A percentile compares a stretch with the other conserved stretches of the same genome.
phyloP scores from a whole-genome alignment of 2,113 vertebrate species.

The Dasyprocta punctata region DNA sequence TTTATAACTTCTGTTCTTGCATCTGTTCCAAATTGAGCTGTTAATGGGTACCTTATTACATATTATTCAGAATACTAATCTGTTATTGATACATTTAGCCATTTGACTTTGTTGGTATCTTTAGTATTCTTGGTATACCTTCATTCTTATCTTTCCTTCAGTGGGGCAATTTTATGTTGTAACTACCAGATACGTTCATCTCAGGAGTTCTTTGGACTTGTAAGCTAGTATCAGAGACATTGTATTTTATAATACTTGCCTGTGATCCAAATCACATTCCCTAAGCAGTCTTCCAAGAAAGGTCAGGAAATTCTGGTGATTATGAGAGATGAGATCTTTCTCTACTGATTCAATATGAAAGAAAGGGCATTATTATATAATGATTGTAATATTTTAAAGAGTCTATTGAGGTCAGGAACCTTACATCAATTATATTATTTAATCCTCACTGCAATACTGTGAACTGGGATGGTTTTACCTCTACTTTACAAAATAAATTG shows the following conservation, averaged over 20 bases:
- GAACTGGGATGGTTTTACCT: neutral
- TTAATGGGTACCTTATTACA: neutral
- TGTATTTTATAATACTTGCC: neutral
- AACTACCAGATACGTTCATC: neutral
- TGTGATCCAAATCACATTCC: neutral
- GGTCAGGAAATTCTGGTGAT: neutral
- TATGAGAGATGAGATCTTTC: neutral
- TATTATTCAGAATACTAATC: neutral
- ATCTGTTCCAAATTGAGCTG: conserved; percentile 1
- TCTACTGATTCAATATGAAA: neutral
- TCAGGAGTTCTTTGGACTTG: neutral
- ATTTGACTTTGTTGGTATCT: neutral
- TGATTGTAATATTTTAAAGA: neutral
- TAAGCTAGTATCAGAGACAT: neutral
- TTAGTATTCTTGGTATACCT: neutral
- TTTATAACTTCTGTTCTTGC: neutral
- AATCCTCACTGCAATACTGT: neutral
- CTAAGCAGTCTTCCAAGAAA: neutral
- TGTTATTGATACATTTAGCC: neutral
- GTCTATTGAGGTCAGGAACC: neutral
- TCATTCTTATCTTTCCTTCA: conserved; percentile 20
- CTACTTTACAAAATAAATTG: neutral
- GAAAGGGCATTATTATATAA: neutral
- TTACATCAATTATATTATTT: neutral
- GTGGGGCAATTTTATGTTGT: neutral